These are phyloP conservation scores for Papilio glaucus DNA, from an alignment of 1,140 invertebrate genomes.

Conservation along the genomic window DNA sequence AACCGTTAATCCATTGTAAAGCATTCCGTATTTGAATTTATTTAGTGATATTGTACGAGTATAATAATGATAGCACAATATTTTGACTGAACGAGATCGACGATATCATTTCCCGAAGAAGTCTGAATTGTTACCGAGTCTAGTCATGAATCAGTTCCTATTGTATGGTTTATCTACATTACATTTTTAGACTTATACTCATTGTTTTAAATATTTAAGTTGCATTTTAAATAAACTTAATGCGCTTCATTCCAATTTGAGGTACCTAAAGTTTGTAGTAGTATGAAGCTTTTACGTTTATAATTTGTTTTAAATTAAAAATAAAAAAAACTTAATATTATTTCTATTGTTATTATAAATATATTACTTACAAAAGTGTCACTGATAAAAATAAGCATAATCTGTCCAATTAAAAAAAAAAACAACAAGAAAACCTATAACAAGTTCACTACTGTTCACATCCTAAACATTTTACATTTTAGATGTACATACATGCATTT, in stretches of 20 bases:
- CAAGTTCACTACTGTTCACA: slow-evolving; percentile 40
- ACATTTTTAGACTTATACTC: slow-evolving; percentile 40
- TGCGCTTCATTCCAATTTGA: slow-evolving; percentile 25
- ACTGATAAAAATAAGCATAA: background rate
- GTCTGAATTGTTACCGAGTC: slow-evolving; percentile 58
- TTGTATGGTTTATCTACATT: slow-evolving; percentile 45
- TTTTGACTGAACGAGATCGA: slow-evolving; percentile 64
- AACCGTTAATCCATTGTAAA: slow-evolving; percentile 19
- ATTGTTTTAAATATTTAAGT: slow-evolving; percentile 42
- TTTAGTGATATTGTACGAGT: slow-evolving; percentile 46
- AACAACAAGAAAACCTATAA: background rate
- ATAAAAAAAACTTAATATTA: background rate
- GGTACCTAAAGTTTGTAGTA: slow-evolving; percentile 4
- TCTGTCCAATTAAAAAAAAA: background rate
- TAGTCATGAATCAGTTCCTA: slow-evolving; percentile 64
- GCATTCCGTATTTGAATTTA: slow-evolving; percentile 36
- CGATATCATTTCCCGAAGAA: slow-evolving; percentile 61
- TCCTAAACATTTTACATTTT: slow-evolving; percentile 28
- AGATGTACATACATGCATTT: background rate
- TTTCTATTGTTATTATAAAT: background rate
- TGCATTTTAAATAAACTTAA: background rate
- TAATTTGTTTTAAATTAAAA: background rate
- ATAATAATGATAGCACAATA: slow-evolving; percentile 45
- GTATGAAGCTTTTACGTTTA: background rate
- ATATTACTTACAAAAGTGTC: slow-evolving; percentile 34